Conservation (phyloP, 2,113 vertebrate species). For the Trogon surrucura region DNA sequence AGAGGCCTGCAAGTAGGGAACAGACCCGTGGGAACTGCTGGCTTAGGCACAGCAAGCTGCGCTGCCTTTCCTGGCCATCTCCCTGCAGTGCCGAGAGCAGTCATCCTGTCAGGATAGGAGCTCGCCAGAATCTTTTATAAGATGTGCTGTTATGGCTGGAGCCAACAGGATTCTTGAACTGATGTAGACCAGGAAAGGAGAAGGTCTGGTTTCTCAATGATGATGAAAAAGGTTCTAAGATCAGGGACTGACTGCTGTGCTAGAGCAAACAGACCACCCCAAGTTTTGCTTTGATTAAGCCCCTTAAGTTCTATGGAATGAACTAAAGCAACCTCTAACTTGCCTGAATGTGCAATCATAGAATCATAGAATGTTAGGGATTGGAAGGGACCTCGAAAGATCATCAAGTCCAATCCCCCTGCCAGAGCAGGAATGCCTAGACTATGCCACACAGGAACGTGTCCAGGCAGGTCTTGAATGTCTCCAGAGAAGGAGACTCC, state of each 20-base stretch:
- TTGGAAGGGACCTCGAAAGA: too few species aligned
- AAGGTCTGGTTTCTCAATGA: background rate
- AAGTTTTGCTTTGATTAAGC: background rate
- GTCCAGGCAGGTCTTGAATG: too few species aligned
- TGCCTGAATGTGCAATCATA: background rate
- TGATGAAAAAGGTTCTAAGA: background rate
- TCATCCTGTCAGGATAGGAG: background rate
- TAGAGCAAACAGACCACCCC: background rate
- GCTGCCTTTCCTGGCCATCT: background rate
- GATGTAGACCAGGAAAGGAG: background rate
- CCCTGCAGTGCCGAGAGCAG: background rate
- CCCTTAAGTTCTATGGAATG: background rate
- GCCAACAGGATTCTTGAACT: background rate
- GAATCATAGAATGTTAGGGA: too few species aligned
- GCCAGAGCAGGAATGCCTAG: too few species aligned
- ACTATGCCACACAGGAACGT: too few species aligned
- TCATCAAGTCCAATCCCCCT: too few species aligned
- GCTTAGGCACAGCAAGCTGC: background rate
- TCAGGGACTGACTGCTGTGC: background rate
- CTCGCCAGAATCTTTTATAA: background rate
- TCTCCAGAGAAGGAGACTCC: too few species aligned
- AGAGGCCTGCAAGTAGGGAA: background rate
- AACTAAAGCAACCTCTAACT: background rate
- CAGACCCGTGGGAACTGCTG: background rate
- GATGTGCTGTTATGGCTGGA: background rate